A percentile compares a stretch with the other conserved stretches of the same genome.
Conservation (phyloP, 2,888 invertebrate genomes). For the Galerucella pusilla region DNA sequence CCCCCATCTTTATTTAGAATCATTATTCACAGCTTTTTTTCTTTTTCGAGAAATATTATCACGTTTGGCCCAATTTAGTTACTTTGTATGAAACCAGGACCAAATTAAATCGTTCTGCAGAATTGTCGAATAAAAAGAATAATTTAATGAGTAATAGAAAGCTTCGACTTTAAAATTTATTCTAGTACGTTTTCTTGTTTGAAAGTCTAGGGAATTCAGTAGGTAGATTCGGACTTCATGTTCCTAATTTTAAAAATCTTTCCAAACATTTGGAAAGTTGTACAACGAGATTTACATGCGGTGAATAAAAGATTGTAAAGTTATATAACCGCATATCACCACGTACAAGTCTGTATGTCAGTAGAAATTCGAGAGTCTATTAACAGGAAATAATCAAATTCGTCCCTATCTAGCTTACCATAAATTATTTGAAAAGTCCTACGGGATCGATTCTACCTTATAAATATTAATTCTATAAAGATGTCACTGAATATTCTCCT, state of each 20-base stretch:
- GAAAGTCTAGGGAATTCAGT: conserved; percentile 3
- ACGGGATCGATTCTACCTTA: conserved; percentile 16
- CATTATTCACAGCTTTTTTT: too few relatives aligned
- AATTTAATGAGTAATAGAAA: conserved; percentile 20
- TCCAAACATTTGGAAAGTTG: conserved; percentile 12
- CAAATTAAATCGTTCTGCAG: conserved; percentile 25
- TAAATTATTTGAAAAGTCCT: conserved; percentile 19
- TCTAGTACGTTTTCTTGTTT: conserved; percentile 20
- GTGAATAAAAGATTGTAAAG: neutral
- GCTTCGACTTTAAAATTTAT: conserved; percentile 27
- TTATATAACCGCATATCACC: too few relatives aligned
- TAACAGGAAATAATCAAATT: conserved; percentile 13
- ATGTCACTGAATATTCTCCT: conserved; percentile 32
- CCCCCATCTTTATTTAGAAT: too few relatives aligned
- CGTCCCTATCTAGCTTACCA: conserved; percentile 23
- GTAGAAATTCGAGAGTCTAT: conserved; percentile 1
- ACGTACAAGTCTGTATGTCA: too few relatives aligned
- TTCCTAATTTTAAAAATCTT: conserved; percentile 21
- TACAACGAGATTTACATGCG: neutral
- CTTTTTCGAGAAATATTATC: too few relatives aligned
- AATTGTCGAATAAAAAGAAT: conserved; percentile 25
- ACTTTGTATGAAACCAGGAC: conserved; percentile 1
- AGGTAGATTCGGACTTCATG: conserved; percentile 3
- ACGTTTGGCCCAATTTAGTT: neutral
- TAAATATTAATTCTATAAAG: conserved; percentile 40